Evolutionary conservation across 2,113 vertebrate species (phyloP).

Genomic region (Corythaeola cristata): DNA sequence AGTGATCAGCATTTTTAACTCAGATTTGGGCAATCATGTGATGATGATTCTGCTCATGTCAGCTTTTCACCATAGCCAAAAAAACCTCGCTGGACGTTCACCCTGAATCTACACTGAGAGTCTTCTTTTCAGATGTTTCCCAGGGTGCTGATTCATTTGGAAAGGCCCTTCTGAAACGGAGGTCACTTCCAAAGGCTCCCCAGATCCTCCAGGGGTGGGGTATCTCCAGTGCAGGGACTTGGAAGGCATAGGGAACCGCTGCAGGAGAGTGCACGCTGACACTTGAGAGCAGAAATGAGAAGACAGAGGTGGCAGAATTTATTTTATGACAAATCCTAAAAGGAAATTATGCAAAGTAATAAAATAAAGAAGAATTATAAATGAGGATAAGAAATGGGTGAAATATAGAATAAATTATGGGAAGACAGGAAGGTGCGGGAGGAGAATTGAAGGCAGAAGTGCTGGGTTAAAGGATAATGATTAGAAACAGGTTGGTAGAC

Average conservation of each 20-base stretch:
- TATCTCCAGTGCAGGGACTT: neutral
- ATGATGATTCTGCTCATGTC: neutral
- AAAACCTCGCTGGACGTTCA: neutral
- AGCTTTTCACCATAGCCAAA: neutral
- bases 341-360: constrained; percentile 73
- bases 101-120: neutral
- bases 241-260: neutral
- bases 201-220: neutral
- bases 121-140: neutral
- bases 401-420: constrained; percentile 60
- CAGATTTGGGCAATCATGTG: neutral
- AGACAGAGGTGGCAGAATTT: constrained; percentile 54
- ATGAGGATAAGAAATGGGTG: constrained; percentile 57
- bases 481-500: neutral
- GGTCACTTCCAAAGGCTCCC: neutral
- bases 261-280: neutral
- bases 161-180: neutral
- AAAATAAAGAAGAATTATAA: constrained; percentile 74
- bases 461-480: constrained; percentile 45
- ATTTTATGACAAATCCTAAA: constrained; percentile 70
- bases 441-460: constrained; percentile 39
- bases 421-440: neutral
- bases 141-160: neutral
- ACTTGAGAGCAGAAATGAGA: neutral
- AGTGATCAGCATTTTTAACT: neutral